A percentile compares a stretch with the other conserved stretches of the same genome.
These are phyloP conservation scores for Aurelia sp. DNA, from an alignment of 30 jellyfish, hydroid and myxozoan genomes.

Conservation along the genomic window DNA sequence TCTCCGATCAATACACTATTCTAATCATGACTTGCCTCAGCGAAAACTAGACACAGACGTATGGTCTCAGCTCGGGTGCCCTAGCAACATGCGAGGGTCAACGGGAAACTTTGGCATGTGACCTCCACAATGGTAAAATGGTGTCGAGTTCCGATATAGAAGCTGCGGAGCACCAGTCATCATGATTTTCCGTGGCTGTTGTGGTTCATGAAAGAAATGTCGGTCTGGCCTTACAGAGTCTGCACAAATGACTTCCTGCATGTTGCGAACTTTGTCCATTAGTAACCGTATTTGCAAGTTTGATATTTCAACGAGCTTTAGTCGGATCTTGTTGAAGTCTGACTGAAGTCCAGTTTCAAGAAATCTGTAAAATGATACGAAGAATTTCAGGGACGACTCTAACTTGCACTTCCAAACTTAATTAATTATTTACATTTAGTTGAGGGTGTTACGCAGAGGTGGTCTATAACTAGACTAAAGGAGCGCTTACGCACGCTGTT, in stretches of 20 bases:
- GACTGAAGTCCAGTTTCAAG: conserved; percentile 82
- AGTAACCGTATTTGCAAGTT: conserved; percentile 74
- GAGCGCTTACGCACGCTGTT: no score
- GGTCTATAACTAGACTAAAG: no score
- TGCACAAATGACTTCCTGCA: conserved; percentile 70
- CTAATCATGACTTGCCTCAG: no score
- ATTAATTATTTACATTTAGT: no score
- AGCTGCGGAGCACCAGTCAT: conserved; percentile 57
- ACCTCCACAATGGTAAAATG: conserved; percentile 60
- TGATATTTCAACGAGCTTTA: conserved; percentile 81
- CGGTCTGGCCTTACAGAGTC: conserved; percentile 75
- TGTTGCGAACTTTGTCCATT: conserved; percentile 68
- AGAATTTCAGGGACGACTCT: no score
- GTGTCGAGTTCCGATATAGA: conserved; percentile 39
- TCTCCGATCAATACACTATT: no score
- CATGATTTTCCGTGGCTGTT: conserved; percentile 36
- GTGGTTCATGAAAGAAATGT: conserved; percentile 58
- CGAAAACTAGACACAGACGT: no score
- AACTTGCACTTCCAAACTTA: no score
- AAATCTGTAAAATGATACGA: conserved; percentile 55
- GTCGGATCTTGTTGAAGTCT: conserved; percentile 80
- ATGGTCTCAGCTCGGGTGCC: conserved; percentile 51
- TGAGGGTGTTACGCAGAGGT: no score
- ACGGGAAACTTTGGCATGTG: conserved; percentile 54
- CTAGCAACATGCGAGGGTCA: conserved; percentile 61